These are phyloP conservation scores for Magallana ariakensis DNA, from an alignment of 1,140 invertebrate species.

Conservation along the genomic window DNA sequence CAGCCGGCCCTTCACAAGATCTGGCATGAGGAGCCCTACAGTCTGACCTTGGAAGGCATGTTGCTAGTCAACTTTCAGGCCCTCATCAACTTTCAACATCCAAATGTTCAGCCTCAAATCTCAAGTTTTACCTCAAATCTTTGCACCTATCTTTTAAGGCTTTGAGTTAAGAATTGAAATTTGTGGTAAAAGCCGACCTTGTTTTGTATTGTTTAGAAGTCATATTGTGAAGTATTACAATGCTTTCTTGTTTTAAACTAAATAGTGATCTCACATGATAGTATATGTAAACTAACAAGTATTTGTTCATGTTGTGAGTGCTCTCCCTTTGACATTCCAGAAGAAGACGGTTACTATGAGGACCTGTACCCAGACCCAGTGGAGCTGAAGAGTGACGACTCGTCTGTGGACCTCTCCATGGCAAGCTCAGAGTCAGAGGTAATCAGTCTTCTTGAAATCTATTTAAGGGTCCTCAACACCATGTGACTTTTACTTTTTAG, in stretches of 20 bases:
- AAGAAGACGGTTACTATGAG: conserved; percentile 73
- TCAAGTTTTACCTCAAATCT: no score
- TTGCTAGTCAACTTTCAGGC: background rate
- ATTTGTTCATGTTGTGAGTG: background rate
- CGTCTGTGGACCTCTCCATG: conserved; percentile 55
- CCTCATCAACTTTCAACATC: no score
- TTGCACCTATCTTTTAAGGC: no score
- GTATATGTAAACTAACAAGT: background rate
- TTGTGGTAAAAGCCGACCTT: no score
- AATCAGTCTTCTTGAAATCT: background rate
- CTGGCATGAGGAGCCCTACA: conserved; percentile 63
- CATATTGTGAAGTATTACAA: no score
- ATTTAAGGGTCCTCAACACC: no score
- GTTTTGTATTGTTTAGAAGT: no score
- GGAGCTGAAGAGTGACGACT: conserved; percentile 52
- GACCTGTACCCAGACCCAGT: conserved; percentile 73
- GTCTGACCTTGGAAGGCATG: conserved; percentile 63
- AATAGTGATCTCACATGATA: no score
- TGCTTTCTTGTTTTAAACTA: no score
- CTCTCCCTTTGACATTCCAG: conserved; percentile 23
- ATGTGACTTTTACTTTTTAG: no score
- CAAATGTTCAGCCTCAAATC: no score
- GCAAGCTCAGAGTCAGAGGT: conserved; percentile 61
- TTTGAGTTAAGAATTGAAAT: background rate
- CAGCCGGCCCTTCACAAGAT: conserved; percentile 63